phyloP scores from a whole-genome alignment of 2,797 vertebrate genomes.

The Cryptoblepharus egeriae region DNA sequence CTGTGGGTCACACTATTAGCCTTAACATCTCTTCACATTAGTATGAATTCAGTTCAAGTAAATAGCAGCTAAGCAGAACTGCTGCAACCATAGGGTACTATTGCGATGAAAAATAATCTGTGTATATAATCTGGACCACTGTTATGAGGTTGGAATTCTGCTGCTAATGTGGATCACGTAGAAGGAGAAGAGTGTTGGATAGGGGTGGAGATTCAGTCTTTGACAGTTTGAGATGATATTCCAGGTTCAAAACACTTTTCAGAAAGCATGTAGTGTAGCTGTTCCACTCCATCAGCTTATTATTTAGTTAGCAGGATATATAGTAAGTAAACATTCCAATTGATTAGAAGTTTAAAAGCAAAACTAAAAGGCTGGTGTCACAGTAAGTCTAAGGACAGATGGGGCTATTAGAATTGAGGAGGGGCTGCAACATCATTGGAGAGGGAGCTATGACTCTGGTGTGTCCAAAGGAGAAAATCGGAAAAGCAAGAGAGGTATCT shows the following conservation, averaged over 20 bases:
- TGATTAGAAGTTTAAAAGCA: not conserved
- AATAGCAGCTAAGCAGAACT: conserved; percentile 26
- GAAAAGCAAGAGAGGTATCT: not conserved
- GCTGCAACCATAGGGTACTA: conserved; percentile 40
- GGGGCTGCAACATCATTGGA: too few species aligned
- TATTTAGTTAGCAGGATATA: not conserved
- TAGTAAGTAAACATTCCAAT: not conserved
- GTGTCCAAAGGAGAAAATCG: not conserved
- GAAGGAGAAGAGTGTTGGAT: too few species aligned
- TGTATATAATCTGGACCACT: not conserved
- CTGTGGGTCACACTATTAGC: not conserved
- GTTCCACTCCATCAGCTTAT: too few species aligned
- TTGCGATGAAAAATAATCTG: conserved; percentile 46
- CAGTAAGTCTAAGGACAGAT: not conserved
- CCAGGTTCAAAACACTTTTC: not conserved
- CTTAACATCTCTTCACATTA: conserved; percentile 29
- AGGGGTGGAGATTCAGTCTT: too few species aligned
- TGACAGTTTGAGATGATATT: too few species aligned
- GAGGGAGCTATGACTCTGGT: not conserved
- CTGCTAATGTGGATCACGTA: too few species aligned
- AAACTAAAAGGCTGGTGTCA: not conserved
- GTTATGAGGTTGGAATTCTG: not conserved
- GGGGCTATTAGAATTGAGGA: not conserved
- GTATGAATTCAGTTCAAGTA: conserved; percentile 36
- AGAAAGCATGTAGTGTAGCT: not conserved